Base-by-base conservation (phyloP, 2,888 invertebrate species). In the Sabatieria punctata region DNA sequence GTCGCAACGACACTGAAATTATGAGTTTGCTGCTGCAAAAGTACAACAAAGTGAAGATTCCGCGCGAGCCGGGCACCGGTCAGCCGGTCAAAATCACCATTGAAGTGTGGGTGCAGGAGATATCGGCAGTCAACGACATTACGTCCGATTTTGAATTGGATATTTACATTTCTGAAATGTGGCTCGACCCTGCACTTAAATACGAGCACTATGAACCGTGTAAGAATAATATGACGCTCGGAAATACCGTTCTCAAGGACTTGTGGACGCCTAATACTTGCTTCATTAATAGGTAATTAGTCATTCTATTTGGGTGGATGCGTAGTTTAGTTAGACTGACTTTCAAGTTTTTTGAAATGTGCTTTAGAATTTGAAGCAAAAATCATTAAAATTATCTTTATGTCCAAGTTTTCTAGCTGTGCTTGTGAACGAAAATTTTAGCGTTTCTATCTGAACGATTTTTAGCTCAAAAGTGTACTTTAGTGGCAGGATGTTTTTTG, bases 61-160 rank as follows among this genome's bases (percentile, higher is more conserved):
- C 41, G 15, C 25, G 26, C 26, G 41, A 26, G 18, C 18, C 15
- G 18, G 41, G 21, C 26, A n/a, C n/a, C n/a, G 39, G 39, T 6
- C 15, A 21, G 19, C 39, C 39, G 21, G 22, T 39, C 6, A 4
- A 11, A 18, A 35, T 43, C 3, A 22, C 30, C 3, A 33, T 61
- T 6, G 61, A 61, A 45, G 61, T 61, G 6, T 61, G 61, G 61
- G 61, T 61, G 11, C 61, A 61, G 45, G 61, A 62, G 45, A 62
- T 61, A 43, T 62, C 61, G 2, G 61, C 61, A 6, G 62, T 61
- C 39, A 57, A 56, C 19, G 61, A 61, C 49, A 61, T 61, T 36
- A 61, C 61, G 1, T 55, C 55, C 27, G 61, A 61, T 46, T 61
- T 61, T 45, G 57, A 59, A 50, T 59, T 57, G 41, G 41, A 41